A percentile compares a stretch with the other conserved stretches of the same genome.
Conservation (phyloP, 1,140 invertebrate species). For the Neelides sp. region DNA sequence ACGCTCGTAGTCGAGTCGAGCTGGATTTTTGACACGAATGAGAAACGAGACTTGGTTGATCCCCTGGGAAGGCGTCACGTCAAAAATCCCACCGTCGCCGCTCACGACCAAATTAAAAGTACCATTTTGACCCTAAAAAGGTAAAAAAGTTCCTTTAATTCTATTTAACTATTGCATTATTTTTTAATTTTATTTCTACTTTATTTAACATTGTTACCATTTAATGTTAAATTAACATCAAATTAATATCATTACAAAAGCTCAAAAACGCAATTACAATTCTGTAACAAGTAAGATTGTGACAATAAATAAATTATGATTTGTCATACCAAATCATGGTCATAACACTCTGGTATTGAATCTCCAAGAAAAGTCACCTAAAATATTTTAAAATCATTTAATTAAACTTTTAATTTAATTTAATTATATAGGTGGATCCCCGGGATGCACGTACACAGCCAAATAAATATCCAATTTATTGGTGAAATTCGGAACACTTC, state of each 20-base stretch:
- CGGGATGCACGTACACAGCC: too few relatives aligned
- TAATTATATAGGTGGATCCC: too few relatives aligned
- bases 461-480: too few relatives aligned
- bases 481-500: too few relatives aligned
- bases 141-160: too few relatives aligned
- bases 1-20: slow-evolving; percentile 72
- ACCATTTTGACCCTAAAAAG: slow-evolving; percentile 70
- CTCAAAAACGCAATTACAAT: too few relatives aligned
- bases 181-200: too few relatives aligned
- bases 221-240: not conserved
- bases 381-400: too few relatives aligned
- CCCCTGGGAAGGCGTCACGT: slow-evolving; percentile 71
- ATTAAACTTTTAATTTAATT: too few relatives aligned
- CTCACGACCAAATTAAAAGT: slow-evolving; percentile 72
- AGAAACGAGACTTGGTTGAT: slow-evolving; percentile 87
- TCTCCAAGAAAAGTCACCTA: slow-evolving; percentile 47
- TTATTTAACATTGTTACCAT: not conserved
- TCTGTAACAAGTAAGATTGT: too few relatives aligned
- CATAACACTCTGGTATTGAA: slow-evolving; percentile 70
- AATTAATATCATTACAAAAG: not conserved
- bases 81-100: slow-evolving; percentile 69
- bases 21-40: slow-evolving; percentile 72
- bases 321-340: slow-evolving; percentile 68
- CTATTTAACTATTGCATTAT: too few relatives aligned
- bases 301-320: not conserved